phyloP scores from a whole-genome alignment of 2,113 vertebrate genomes.

The Poicephalus meyeri region DNA sequence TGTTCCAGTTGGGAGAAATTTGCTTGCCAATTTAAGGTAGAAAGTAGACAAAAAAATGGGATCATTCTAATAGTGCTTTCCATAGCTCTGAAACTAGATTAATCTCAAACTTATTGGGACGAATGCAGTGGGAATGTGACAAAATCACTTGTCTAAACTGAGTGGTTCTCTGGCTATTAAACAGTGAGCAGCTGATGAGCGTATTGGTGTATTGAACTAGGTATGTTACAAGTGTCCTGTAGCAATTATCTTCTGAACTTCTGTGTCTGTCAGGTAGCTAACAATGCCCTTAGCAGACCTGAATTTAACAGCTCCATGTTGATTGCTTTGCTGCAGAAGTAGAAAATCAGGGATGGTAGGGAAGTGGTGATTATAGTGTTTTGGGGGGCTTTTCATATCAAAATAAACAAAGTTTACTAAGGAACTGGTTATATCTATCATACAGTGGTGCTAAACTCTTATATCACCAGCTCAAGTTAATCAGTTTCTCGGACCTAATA shows the following conservation, averaged over 20 bases:
- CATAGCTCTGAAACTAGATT: background rate
- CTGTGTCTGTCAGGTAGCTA: background rate
- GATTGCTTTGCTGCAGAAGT: background rate
- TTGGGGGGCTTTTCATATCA: background rate
- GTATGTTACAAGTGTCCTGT: background rate
- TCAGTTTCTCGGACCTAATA: background rate
- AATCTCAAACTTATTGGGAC: background rate
- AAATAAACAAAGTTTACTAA: background rate
- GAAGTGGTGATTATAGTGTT: background rate
- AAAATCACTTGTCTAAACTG: background rate
- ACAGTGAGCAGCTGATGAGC: background rate
- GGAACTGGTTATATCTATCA: background rate
- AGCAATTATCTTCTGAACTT: background rate
- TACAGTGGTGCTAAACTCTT: background rate
- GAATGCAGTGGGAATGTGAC: background rate
- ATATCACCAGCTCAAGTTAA: background rate
- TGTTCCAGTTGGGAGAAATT: background rate
- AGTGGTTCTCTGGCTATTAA: background rate
- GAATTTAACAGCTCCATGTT: background rate
- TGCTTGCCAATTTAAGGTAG: background rate
- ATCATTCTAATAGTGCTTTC: background rate
- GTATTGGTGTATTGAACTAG: background rate
- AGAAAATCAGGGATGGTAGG: background rate
- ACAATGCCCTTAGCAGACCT: background rate
- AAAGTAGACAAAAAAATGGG: background rate